These are phyloP conservation scores for Geothlypis trichas DNA, from an alignment of 2,113 vertebrate species.

Conservation along the genomic window DNA sequence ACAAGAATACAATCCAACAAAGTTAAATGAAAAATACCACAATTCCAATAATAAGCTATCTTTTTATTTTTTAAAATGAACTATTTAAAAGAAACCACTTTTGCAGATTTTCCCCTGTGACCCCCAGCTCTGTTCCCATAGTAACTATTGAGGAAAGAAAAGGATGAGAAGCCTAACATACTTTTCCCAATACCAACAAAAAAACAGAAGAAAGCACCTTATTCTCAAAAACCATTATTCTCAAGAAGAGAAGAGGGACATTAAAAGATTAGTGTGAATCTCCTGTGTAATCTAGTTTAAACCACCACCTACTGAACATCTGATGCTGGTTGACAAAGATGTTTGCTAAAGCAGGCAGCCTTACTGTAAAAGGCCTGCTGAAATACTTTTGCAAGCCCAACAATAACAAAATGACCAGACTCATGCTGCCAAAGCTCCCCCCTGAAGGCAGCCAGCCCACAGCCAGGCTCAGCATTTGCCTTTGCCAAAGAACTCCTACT, in stretches of 20 bases:
- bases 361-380: not conserved
- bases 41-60: slow-evolving; percentile 46
- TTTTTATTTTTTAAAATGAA: slow-evolving; percentile 20
- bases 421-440: not conserved
- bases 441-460: not conserved
- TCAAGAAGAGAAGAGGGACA: slow-evolving; percentile 40
- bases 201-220: not conserved
- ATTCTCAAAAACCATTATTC: slow-evolving; percentile 53
- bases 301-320: slow-evolving; percentile 47
- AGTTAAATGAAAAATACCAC: slow-evolving; percentile 51
- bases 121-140: slow-evolving; percentile 56
- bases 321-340: slow-evolving; percentile 30
- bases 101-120: slow-evolving; percentile 54
- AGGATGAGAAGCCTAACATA: slow-evolving; percentile 31
- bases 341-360: not conserved
- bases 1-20: slow-evolving; percentile 37
- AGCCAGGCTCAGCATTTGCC: not conserved
- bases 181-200: slow-evolving; percentile 45
- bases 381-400: not conserved
- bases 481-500: not conserved
- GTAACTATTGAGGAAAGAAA: slow-evolving; percentile 62
- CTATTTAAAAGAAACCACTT: slow-evolving; percentile 49
- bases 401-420: not conserved
- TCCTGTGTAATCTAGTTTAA: slow-evolving; percentile 64
- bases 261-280: slow-evolving; percentile 64